Evolutionary conservation across 2,888 invertebrate genomes (phyloP), one percentile per base, ranked within the genome.

Genomic region (Agriopis aurantiaria): DNA sequence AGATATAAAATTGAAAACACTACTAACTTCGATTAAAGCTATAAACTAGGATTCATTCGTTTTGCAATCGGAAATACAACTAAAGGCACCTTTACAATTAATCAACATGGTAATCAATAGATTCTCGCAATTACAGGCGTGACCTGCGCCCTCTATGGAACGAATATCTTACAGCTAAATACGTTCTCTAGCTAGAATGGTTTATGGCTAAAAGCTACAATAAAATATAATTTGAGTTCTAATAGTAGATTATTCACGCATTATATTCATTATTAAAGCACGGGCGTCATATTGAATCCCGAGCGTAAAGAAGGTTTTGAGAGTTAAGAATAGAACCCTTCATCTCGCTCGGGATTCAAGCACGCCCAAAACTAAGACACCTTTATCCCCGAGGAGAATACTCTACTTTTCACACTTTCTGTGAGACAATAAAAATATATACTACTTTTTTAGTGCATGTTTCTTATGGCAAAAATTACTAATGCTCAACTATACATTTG

Each of bases 61-160:
- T 69, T 69, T 61, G 69, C 17, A 69, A 65, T 69, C 43, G 8
- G 46, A 57, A 57, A 52, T 57, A 52, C 45, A 68, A 51, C 51
- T 58, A 60, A 23, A 67, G 45, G 65, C 45, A 70, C 62, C 60
- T 71, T 71, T 71, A 60, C 49, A 71, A 77, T 69, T 88, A 90
- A 88, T 89, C 85, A 83, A 79, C 81, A 84, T 83, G 79, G 81
- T 89, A 89, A 89, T 91, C 85, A 87, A 89, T 88, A 85, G 83
- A 87, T 85, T 86, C 80, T 83, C 78, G 88, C 83, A 85, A 86
- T 90, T 84, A 86, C 82, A 80, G 78, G 74, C 71, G 79, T 86
- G 87, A 88, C 88, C 90, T 83, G 65, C 84, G 87, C 79, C 81
- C 88, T 80, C 71, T 77, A 76, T 69, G 71, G 73, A 77, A 77